A percentile compares a stretch with the other conserved stretches of the same genome.
phyloP scores from a whole-genome alignment of 1,140 invertebrate genomes.

The Mizuhopecten yessoensis region DNA sequence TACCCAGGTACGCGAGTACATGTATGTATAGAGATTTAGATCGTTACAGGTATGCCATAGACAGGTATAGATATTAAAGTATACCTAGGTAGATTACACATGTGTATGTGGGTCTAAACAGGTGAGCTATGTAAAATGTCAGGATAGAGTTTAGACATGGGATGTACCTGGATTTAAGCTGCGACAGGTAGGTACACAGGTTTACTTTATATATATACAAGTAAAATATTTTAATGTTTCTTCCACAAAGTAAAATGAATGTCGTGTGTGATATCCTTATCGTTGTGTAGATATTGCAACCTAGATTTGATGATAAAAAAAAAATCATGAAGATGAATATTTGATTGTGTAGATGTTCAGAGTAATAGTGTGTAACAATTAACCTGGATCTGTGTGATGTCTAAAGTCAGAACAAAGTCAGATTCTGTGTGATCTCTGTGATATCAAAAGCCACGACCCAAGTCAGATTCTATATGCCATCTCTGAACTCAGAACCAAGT shows the following conservation, averaged over 20 bases:
- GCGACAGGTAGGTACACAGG: background rate
- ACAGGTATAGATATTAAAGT: background rate
- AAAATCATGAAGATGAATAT: no score
- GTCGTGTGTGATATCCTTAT: background rate
- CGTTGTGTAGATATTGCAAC: no score
- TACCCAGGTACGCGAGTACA: background rate
- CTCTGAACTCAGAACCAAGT: background rate
- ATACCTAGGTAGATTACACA: conserved; percentile 19
- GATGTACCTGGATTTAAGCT: conserved; percentile 25
- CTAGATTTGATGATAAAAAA: no score
- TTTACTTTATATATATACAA: background rate
- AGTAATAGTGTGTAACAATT: no score
- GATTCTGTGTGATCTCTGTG: no score
- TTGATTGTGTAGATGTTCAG: no score
- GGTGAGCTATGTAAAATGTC: conserved; percentile 2
- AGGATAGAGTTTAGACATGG: background rate
- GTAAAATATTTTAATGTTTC: background rate
- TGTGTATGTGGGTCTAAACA: background rate
- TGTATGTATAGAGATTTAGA: conserved; percentile 23
- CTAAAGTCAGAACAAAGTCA: no score
- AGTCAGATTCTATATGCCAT: no score
- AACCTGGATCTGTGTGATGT: no score
- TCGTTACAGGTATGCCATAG: background rate
- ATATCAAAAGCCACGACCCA: no score
- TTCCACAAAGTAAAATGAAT: background rate